Evolutionary conservation across 2,113 vertebrate genomes (phyloP).

Genomic region (Sciurus niger): DNA sequence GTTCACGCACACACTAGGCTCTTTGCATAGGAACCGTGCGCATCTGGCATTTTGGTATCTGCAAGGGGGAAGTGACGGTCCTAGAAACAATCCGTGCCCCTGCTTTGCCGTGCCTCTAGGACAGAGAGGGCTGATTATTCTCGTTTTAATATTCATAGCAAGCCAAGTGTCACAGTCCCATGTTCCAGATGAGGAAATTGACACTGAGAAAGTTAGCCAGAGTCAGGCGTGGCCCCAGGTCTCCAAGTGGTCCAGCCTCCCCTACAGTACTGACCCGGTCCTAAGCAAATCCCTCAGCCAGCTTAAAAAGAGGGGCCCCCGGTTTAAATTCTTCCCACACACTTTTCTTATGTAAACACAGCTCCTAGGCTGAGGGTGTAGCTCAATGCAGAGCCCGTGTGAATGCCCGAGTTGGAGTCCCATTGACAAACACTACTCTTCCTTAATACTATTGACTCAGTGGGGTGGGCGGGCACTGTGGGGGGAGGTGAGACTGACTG

Average conservation of each 20-base stretch:
- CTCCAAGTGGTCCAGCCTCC: neutral
- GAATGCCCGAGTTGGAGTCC: neutral
- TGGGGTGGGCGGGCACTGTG: neutral
- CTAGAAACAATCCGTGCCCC: neutral
- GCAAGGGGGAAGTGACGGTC: neutral
- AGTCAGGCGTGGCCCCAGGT: neutral
- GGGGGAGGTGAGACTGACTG: neutral
- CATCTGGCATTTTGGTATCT: neutral
- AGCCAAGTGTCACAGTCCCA: neutral
- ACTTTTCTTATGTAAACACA: neutral
- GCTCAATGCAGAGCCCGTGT: neutral
- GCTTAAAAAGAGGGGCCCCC: neutral
- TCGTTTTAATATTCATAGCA: neutral
- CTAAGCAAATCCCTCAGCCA: neutral
- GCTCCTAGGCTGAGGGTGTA: neutral
- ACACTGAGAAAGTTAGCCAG: neutral
- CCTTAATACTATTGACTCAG: no score
- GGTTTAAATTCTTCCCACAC: neutral
- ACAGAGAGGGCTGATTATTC: neutral
- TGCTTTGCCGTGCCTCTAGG: no score
- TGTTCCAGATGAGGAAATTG: neutral
- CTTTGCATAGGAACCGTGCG: neutral
- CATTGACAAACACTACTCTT: neutral
- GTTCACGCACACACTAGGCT: neutral
- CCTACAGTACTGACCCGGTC: rapidly evolving